Evolutionary conservation across 2,113 vertebrate species (phyloP), one percentile per base, ranked within the genome.

Genomic region (Brachirus orientalis): DNA sequence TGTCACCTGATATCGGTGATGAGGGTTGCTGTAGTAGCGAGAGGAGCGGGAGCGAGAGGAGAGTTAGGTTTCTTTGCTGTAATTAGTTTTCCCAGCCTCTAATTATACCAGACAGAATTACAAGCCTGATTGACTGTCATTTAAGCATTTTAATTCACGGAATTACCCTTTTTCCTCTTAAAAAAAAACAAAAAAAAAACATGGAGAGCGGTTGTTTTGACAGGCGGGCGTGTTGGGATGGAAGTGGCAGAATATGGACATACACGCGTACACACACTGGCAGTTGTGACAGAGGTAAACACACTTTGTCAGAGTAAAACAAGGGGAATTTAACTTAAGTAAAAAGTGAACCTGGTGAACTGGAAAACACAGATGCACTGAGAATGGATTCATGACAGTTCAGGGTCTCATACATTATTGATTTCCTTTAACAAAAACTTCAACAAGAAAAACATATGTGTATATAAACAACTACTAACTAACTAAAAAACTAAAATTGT

Each of bases 81-180:
- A 95, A 96, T 95, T 95, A 95, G 94, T 90, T 91, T 90, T 88
- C 88, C 83, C 92, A 90, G 93, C 90, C 87, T 86, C 93, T 94
- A 96, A 94, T 96, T 95, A 91, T 88, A 95, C 92, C 91, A 88
- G 80, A 83, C 92, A 88, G 90, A 90, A 91, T 89, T 94, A 92
- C 91, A 95, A 92, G 92, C 91, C 92, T 95, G 94, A 95, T 89
- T 94, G 92, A 92, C 85, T 94, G 92, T 94, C 92, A 91, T 94
- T 96, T 95, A 94, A 90, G 90, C 88, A 90, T 92, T 92, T 92
- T 92, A 83, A 91, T 91, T 93, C 83, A 86, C 57, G 53, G 78
- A 78, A 92, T 90, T 90, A 86, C 86, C 83, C 83, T 83, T 89
- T 90, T 90, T 91, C 63, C 40, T 57, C 67, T 64, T 57, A 69